Conservation (phyloP, 64 coral and sea anemone genomes). For the Actinia equina region DNA sequence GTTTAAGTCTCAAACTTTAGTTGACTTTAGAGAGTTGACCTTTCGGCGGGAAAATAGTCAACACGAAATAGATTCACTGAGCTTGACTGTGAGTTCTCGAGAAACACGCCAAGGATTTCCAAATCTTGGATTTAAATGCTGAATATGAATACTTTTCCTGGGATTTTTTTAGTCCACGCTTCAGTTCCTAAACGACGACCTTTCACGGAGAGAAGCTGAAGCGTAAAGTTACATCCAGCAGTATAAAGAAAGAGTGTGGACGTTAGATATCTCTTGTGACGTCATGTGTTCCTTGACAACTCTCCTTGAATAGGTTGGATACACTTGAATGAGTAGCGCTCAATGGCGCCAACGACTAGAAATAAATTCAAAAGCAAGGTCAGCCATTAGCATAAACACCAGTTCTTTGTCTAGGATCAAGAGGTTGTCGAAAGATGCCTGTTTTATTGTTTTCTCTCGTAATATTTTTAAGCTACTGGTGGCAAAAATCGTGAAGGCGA, state of each 20-base stretch:
- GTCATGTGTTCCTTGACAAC: constrained; percentile 1
- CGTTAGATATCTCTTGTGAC: background rate
- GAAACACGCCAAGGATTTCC: background rate
- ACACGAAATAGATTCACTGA: background rate
- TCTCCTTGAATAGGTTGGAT: background rate
- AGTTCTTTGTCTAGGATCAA: constrained; percentile 5
- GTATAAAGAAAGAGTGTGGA: background rate
- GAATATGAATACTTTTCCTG: background rate
- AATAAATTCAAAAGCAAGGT: constrained; percentile 8
- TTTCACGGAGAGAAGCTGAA: background rate
- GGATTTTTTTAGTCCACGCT: background rate
- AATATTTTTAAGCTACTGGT: background rate
- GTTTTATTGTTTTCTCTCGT: background rate
- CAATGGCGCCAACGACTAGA: background rate
- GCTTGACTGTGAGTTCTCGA: background rate
- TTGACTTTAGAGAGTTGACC: background rate
- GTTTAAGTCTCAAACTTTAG: background rate
- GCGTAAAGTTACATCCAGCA: background rate
- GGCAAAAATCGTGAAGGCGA: background rate
- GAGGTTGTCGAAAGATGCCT: background rate
- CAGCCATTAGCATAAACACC: background rate
- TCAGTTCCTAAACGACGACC: background rate
- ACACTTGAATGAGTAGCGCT: background rate
- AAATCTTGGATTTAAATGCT: background rate
- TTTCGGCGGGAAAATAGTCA: constrained; percentile 2